These are phyloP conservation scores for Xiphophorus hellerii DNA, from an alignment of 2,113 vertebrate species.

Conservation along the genomic window DNA sequence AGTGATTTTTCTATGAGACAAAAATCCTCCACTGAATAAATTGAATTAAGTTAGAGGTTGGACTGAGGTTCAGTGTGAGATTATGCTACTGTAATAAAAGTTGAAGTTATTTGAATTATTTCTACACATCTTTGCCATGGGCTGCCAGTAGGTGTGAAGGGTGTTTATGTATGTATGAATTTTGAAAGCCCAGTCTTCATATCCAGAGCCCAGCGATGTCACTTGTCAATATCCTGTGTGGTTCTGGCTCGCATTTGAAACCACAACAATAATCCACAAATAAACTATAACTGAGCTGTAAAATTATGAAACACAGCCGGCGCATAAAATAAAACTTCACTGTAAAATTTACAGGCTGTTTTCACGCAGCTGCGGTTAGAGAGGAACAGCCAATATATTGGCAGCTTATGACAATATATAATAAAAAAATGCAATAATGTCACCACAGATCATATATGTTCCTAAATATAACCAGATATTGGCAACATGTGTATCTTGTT, in stretches of 20 bases:
- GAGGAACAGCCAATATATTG: slow-evolving; percentile 53
- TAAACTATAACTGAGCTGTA: slow-evolving; percentile 29
- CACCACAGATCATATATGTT: slow-evolving; percentile 37
- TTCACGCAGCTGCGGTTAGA: slow-evolving; percentile 50
- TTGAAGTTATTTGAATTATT: not conserved
- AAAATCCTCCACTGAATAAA: not conserved
- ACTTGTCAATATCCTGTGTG: slow-evolving; percentile 2
- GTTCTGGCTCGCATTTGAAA: slow-evolving; percentile 29
- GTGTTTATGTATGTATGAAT: not conserved
- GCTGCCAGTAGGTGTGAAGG: not conserved
- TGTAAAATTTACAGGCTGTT: slow-evolving; percentile 50
- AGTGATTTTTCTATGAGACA: not conserved
- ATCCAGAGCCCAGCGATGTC: slow-evolving; percentile 4
- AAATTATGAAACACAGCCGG: slow-evolving; percentile 48
- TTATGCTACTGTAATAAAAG: not conserved
- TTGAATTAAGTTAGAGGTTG: not conserved
- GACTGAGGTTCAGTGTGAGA: not conserved
- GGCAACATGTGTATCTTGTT: slow-evolving; percentile 15
- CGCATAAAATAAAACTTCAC: slow-evolving; percentile 60
- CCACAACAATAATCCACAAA: slow-evolving; percentile 34
- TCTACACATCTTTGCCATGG: not conserved
- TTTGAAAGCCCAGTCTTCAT: not conserved
- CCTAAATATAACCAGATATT: slow-evolving; percentile 33
- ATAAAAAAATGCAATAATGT: slow-evolving; percentile 39
- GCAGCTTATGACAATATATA: slow-evolving; percentile 49